Evolutionary conservation across 2,113 vertebrate species (phyloP), one percentile per base, ranked within the genome.

Genomic region (Onychostoma macrolepis): DNA sequence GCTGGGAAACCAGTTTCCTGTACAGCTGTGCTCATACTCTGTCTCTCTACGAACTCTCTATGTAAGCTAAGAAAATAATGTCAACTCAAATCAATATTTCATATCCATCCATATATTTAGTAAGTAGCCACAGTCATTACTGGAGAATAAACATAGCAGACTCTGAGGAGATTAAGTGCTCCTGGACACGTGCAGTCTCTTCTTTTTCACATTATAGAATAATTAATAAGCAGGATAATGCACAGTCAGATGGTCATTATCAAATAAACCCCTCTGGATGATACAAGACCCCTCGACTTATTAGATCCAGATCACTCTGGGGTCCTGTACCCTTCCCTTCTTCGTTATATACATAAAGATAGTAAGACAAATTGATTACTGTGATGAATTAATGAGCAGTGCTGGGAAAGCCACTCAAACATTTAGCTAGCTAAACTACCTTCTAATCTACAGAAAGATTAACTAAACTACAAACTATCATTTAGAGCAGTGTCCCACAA

Each of bases 41-140:
- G 10, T 72, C 21, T 41, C 19, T 74, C 9, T 5, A n/a, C 38
- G 0, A 33, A 21, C 71, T n/a, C 19, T 72, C 1, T 10, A n/a
- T 43, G 10, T 74, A 74, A n/a, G 36, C 19, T 38, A 74, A 75
- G 72, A 26, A n/a, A 75, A 26, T 41, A 74, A 43, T 43, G 10
- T 75, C 5, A 43, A n/a, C 71, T 71, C 15, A 75, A 43, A 75
- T 75, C 24, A 45, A 75, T 45, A 75, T 75, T 75, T 75, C 21
- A 75, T 45, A 13, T 43, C 38, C 72, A n/a, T 75, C 38, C 21
- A 75, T 43, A n/a, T 72, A 75, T 75, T 26, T 26, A 75, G 8
- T 43, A 75, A 26, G 69, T 24, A 38, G 24, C 21, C 38, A 75
- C 11, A 75, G 38, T 43, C 21, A 15, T n/a, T 74, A 12, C 19